Percentiles rank a stretch among this genome's conserved stretches.
phyloP scores from a whole-genome alignment of 2,113 vertebrate genomes.

The Phrynosoma platyrhinos region DNA sequence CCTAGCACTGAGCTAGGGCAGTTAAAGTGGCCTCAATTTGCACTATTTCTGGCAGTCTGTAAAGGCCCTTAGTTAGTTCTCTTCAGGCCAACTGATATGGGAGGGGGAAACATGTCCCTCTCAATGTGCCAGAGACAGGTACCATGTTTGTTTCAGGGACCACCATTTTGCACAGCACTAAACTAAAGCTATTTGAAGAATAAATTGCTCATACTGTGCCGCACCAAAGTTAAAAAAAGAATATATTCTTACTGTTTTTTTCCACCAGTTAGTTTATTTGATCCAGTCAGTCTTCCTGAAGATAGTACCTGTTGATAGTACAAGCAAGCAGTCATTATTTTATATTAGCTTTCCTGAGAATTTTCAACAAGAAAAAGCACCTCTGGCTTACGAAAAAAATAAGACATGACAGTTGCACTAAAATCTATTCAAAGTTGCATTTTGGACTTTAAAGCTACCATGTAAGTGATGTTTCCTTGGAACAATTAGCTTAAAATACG shows the following conservation, averaged over 20 bases:
- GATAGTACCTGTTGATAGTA: conserved; percentile 72
- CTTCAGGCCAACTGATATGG: too few relatives aligned
- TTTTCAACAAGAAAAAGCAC: background rate
- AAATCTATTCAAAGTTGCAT: background rate
- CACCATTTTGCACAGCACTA: background rate
- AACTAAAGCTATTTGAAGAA: background rate
- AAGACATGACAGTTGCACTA: background rate
- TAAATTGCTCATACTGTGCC: background rate
- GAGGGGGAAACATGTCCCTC: too few relatives aligned
- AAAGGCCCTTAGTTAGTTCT: too few relatives aligned
- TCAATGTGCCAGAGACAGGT: too few relatives aligned
- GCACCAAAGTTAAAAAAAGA: background rate
- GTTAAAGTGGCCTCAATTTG: too few relatives aligned
- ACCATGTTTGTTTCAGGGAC: too few relatives aligned
- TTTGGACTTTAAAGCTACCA: background rate
- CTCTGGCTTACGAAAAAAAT: rapidly evolving
- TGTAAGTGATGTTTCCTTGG: background rate
- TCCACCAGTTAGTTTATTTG: conserved; percentile 69
- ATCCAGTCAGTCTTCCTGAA: conserved; percentile 76
- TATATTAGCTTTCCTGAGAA: rapidly evolving
- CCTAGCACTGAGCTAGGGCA: too few relatives aligned
- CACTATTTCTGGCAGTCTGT: too few relatives aligned
- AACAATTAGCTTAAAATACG: background rate
- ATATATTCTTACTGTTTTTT: conserved; percentile 77
- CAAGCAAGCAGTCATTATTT: conserved; percentile 33